phyloP scores from a whole-genome alignment of 2,797 vertebrate genomes.

The Naso thynnoides region DNA sequence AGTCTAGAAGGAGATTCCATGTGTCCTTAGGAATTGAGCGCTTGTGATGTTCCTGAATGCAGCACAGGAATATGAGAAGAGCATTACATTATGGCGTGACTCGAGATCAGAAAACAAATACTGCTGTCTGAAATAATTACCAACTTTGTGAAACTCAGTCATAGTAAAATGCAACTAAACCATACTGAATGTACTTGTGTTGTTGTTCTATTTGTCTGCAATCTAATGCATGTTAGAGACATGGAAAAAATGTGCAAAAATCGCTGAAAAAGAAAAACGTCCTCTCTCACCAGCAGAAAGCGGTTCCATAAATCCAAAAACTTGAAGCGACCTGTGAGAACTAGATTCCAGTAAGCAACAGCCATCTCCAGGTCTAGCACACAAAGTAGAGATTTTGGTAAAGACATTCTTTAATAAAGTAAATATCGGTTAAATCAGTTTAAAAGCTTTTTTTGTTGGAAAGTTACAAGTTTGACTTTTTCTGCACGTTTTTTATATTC shows the following conservation, averaged over 20 bases:
- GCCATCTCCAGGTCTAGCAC: conserved; percentile 93
- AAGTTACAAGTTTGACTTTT: neutral
- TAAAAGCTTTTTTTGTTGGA: neutral
- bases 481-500: neutral
- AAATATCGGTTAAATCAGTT: neutral
- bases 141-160: neutral
- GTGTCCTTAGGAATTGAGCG: conserved; percentile 97
- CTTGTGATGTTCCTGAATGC: conserved; percentile 94
- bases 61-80: conserved; percentile 28
- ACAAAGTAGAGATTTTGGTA: conserved; percentile 24
- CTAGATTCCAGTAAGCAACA: conserved; percentile 97
- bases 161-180: neutral
- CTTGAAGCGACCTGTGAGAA: conserved; percentile 95
- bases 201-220: neutral
- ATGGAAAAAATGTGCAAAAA: neutral
- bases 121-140: neutral
- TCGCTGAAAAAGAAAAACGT: neutral
- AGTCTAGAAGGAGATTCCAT: conserved; percentile 97
- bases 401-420: neutral
- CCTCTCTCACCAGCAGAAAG: conserved; percentile 92
- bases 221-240: no score
- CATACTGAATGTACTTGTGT: neutral
- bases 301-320: conserved; percentile 98
- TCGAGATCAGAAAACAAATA: neutral
- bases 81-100: neutral